phyloP scores from a whole-genome alignment of 2,113 vertebrate species.

The Tragelaphus strepsiceros region DNA sequence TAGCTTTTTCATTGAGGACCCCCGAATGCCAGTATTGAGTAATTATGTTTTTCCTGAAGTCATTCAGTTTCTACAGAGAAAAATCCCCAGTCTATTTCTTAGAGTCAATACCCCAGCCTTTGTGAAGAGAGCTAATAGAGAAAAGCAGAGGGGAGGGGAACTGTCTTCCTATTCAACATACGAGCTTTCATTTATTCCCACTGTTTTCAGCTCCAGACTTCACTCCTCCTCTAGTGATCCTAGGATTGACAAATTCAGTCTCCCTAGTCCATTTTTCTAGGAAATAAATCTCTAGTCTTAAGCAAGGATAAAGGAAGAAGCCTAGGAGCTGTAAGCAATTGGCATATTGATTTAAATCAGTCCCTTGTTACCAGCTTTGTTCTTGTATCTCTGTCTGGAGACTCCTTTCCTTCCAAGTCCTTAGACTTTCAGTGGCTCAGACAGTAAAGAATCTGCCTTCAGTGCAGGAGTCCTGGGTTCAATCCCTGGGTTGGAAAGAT shows the following conservation, averaged over 20 bases:
- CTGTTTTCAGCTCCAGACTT: not conserved
- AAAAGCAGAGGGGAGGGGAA: not conserved
- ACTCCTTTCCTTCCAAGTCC: not conserved
- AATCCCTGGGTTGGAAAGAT: not conserved
- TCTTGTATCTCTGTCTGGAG: not conserved
- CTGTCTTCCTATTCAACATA: not conserved
- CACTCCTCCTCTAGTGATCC: not conserved
- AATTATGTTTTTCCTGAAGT: not conserved
- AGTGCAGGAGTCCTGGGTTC: not conserved
- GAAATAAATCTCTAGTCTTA: not conserved
- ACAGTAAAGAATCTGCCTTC: not conserved
- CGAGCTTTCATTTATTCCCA: not conserved
- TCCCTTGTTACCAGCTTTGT: not conserved
- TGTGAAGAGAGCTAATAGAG: not conserved
- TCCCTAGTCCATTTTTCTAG: not conserved
- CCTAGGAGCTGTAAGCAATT: not conserved
- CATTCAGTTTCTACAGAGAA: not conserved
- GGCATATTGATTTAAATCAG: not conserved
- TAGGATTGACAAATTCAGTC: not conserved
- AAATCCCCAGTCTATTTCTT: not conserved
- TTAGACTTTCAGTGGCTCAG: not conserved
- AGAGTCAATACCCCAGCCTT: not conserved
- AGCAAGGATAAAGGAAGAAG: not conserved
- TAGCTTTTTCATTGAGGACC: not conserved
- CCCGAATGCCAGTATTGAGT: not conserved